Evolutionary conservation across 2,113 vertebrate species (phyloP).

Genomic region (Corythoichthys intestinalis): DNA sequence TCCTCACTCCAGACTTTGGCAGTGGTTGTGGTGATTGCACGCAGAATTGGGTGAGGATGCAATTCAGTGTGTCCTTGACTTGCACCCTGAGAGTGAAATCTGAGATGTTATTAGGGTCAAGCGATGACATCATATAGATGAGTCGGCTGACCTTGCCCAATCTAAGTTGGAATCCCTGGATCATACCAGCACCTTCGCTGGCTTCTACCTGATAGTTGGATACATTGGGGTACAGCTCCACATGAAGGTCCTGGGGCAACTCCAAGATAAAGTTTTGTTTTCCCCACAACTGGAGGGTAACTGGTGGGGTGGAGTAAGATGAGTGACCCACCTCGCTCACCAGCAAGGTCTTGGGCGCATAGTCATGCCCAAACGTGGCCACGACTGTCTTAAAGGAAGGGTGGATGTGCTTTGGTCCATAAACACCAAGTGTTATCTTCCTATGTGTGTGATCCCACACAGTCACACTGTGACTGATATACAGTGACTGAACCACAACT

Average conservation of each 20-base stretch:
- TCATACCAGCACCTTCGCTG: conserved; percentile 75
- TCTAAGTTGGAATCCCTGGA: conserved; percentile 89
- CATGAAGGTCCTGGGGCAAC: conserved; percentile 85
- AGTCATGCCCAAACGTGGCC: conserved; percentile 93
- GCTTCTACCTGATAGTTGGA: conserved; percentile 85
- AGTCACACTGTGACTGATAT: conserved; percentile 74
- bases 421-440: conserved; percentile 86
- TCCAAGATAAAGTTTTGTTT: conserved; percentile 86
- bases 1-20: conserved; percentile 77
- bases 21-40: conserved; percentile 89
- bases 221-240: conserved; percentile 93
- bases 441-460: conserved; percentile 92
- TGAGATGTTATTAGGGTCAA: conserved; percentile 76
- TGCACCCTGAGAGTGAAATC: conserved; percentile 92
- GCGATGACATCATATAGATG: conserved; percentile 82
- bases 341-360: conserved; percentile 86
- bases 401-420: conserved; percentile 94
- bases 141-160: conserved; percentile 89
- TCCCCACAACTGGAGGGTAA: conserved; percentile 93
- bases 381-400: conserved; percentile 93
- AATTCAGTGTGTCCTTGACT: conserved; percentile 86
- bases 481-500: conserved; percentile 78
- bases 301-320: conserved; percentile 71
- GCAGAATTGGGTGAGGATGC: conserved; percentile 90
- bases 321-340: conserved; percentile 83